Base-by-base conservation (phyloP, 2,797 vertebrate genomes). In the Salarias fasciatus region DNA sequence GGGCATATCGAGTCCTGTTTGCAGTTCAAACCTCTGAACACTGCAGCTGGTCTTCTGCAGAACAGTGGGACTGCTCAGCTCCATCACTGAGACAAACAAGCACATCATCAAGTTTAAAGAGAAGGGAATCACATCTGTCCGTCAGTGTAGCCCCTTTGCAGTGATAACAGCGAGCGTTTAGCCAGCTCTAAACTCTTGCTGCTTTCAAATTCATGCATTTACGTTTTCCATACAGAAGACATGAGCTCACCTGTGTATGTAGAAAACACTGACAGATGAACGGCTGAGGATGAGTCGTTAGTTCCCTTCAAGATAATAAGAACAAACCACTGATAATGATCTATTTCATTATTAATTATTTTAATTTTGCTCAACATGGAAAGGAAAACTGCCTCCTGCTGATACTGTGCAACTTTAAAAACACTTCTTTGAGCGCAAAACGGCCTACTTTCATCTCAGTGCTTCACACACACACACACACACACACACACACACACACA, bases 21-120 rank as follows among this genome's bases (percentile, higher is more conserved):
- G 5, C 30, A 24, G 24, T 38, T 56, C 43, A 29, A 38, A 15
- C 57, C 63, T 42, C 8, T 54, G 38, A 75, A 69, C 68, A 73
- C 36, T 29, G 11, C 8, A 28, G 48, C 29, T 46, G 14, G 60
- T 66, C 44, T 69, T 46, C 14, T 66, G 51, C 29, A 37, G 55
- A 31, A 38, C 43, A 61, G 63, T 70, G 53, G 83, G 70, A 6
- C 61, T 24, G 5, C 55, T 63, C 49, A 73, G 37, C 56, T 58
- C 59, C 38, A 11, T 83, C 75, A 87, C 77, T 75, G 77, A 80
- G 83, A 73, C 63, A 85, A 86, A 79, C 61, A 76, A 72, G 76
- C 45, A 0, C 14, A 77, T 83, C 80, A 90, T 88, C 63, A 63
- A 46, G 55, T 87, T 84, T 69, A 73, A 77, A 80, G 71, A 49